Evolutionary conservation across 2,797 vertebrate genomes (phyloP), one percentile per base, ranked within the genome.

Genomic region (Zalophus californianus): DNA sequence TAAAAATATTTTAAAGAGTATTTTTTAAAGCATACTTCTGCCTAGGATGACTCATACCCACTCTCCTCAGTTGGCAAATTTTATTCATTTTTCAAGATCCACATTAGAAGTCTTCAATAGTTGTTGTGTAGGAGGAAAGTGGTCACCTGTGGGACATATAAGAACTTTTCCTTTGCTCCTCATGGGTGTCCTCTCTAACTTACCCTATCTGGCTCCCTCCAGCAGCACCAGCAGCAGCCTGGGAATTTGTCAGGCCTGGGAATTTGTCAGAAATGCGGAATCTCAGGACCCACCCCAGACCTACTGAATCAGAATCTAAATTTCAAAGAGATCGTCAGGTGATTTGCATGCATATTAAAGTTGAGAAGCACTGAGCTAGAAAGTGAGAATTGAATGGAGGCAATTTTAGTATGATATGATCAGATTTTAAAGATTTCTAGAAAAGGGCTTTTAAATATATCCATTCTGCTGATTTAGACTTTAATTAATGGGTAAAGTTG

Each of bases 291-390:
- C 29, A 60, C 18, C 35, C 3, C 25, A 38, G 48, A 60, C 10
- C 11, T 41, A 11, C 60, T 66, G 86, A 91, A 44, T 66, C 56
- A 54, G 44, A 89, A 41, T 38, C 54, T 25, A 35, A 50, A 66
- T 90, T 86, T 93, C 64, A 56, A 84, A 2, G 27, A 79, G 50
- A 83, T 58, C 50, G 3, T 9, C 52, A 64, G 29, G 62, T 82
- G 60, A 44, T 77, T 0, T 48, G 58, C 21, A 58, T 50, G 13
- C 32, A 73, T 12, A 20, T 14, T 86, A 48, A 78, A 68, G 38
- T 14, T 15, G 54, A 93, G 73, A 95, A 87, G 15, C 73, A 86
- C 54, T 88, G 79, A 88, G 15, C n/a, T 73, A 72, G 44, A 96
- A 91, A 66, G 8, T 54, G 50, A 68, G 54, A 89, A 48, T 35